Evolutionary conservation across 92 coral and sea anemone species (phyloP).

Genomic region (Palythoa grandis): DNA sequence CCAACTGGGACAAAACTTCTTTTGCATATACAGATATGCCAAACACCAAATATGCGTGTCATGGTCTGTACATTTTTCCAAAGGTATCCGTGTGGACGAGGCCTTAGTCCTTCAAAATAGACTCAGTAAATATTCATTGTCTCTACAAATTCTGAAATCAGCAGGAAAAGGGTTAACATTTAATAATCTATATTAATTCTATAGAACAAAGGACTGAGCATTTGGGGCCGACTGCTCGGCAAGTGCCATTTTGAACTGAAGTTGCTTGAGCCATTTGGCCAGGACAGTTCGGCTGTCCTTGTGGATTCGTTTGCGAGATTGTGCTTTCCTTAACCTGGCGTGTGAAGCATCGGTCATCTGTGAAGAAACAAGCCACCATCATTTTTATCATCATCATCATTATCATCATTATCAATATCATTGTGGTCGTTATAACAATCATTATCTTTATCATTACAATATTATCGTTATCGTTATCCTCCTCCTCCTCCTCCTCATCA

Average conservation of each 20-base stretch:
- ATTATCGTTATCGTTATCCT: too few species aligned
- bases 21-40: too few species aligned
- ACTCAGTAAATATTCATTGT: too few species aligned
- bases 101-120: too few species aligned
- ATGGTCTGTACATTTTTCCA: too few species aligned
- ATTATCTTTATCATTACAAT: neutral
- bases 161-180: too few species aligned
- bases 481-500: too few species aligned
- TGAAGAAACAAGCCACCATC: neutral
- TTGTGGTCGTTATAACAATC: neutral
- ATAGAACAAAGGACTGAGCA: slow-evolving; percentile 54
- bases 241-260: slow-evolving; percentile 94
- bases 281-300: slow-evolving; percentile 81
- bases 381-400: neutral
- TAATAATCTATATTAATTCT: neutral
- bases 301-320: slow-evolving; percentile 82
- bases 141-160: too few species aligned
- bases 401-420: neutral
- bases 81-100: too few species aligned
- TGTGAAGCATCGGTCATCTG: slow-evolving; percentile 84
- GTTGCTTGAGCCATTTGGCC: slow-evolving; percentile 96
- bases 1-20: too few species aligned
- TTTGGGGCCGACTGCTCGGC: slow-evolving; percentile 90
- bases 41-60: too few species aligned
- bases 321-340: slow-evolving; percentile 81